Conservation (phyloP, 2,888 invertebrate species). For the Tetramorium bicarinatum region DNA sequence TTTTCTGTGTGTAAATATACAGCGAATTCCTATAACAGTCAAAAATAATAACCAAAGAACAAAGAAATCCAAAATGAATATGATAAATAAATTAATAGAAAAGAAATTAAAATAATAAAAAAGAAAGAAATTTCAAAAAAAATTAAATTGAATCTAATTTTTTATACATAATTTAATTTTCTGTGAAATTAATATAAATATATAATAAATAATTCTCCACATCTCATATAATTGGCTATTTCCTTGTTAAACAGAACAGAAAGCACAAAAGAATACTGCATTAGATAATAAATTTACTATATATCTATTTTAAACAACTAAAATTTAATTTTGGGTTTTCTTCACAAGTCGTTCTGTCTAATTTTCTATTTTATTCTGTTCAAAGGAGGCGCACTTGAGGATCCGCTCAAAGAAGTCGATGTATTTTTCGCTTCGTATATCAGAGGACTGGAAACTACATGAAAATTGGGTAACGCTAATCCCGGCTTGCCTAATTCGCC, state of each 20-base stretch:
- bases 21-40: background rate
- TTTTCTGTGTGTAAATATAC: too few species aligned
- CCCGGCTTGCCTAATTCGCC: conserved; percentile 62
- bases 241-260: background rate
- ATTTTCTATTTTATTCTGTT: background rate
- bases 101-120: background rate
- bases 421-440: conserved; percentile 21
- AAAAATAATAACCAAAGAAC: background rate
- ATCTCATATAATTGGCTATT: background rate
- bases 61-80: background rate
- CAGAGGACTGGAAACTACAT: conserved; percentile 24
- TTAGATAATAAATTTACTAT: background rate
- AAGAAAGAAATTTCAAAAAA: background rate
- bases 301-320: background rate
- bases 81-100: background rate
- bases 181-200: conserved; percentile 1
- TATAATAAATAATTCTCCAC: background rate
- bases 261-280: background rate
- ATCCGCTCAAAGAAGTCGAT: background rate
- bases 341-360: too few species aligned
- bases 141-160: background rate
- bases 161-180: background rate
- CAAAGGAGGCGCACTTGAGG: background rate
- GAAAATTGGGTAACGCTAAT: conserved; percentile 64
- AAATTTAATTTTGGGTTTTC: background rate